Evolutionary conservation across 2,113 vertebrate genomes (phyloP), one percentile per base, ranked within the genome.

Genomic region (Neoarius graeffei): DNA sequence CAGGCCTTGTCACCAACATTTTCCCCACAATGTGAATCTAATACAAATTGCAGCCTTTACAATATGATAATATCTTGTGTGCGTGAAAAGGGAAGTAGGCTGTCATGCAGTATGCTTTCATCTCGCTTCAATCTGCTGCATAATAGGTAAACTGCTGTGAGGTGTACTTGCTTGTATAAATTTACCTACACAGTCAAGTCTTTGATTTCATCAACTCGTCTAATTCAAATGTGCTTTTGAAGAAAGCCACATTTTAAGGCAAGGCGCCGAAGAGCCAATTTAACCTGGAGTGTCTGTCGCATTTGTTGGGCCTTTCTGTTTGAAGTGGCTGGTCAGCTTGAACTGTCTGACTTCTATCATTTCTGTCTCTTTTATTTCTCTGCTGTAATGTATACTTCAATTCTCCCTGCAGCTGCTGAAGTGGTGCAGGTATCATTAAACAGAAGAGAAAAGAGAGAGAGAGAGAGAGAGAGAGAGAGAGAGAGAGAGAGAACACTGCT

Each of bases 251-350:
- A 96, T 93, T 90, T 88, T 90, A 88, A 84, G 67, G 77, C 87
- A 86, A 91, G 89, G 95, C 94, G 93, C 95, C 95, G 96, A 95
- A 96, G 96, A 96, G 96, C 96, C 97, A 98, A 98, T 99, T 98
- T 98, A 98, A 98, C 97, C 97, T 96, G 95, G 96, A 98, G 97
- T 98, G 97, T 97, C 95, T 97, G 96, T 97, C 96, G 95, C 96
- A 95, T 95, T 96, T 96, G 96, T 95, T 95, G 93, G 95, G 90
- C 87, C 96, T 96, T 96, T 97, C 91, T 95, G 96, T 97, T 98
- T 99, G 96, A 98, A 99, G 98, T 97, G 97, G 96, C 95, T 94
- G 97, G 97, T 97, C 97, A 97, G 97, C 97, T 97, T 97, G 97
- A 99, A 97, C 97, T 95, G 97, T 95, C 97, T 97, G 97, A 97